Evolutionary conservation across 1,140 invertebrate species (phyloP).

Genomic region (Rhysida immarginata): DNA sequence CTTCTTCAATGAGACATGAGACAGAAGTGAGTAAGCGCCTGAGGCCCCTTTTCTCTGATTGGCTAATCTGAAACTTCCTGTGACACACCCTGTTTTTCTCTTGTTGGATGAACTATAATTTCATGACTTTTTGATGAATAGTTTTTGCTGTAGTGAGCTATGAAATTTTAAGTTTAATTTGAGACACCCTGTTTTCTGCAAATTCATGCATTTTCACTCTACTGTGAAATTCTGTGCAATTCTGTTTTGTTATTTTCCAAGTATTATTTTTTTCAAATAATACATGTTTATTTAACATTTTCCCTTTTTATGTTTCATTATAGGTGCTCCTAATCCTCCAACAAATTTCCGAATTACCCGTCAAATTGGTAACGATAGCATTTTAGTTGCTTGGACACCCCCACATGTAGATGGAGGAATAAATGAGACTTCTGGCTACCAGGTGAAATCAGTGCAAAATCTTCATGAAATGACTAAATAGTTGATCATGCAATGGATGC

Average conservation of each 20-base stretch:
- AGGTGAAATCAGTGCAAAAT: too few relatives aligned
- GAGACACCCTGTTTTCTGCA: too few relatives aligned
- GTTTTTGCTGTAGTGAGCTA: too few relatives aligned
- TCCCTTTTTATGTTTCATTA: not conserved
- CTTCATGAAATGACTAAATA: not conserved
- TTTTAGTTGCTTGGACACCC: slow-evolving; percentile 21
- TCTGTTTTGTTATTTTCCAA: not conserved
- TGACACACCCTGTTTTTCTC: too few relatives aligned
- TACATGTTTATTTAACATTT: too few relatives aligned
- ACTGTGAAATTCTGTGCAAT: not conserved
- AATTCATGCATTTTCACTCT: slow-evolving; percentile 11
- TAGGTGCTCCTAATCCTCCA: not conserved
- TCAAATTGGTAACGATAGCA: slow-evolving; percentile 20
- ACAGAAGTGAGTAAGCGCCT: too few relatives aligned
- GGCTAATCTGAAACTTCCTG: too few relatives aligned
- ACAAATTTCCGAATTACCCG: slow-evolving; percentile 20
- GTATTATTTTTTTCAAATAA: not conserved
- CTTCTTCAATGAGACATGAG: too few relatives aligned
- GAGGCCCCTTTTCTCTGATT: too few relatives aligned
- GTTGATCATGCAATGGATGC: not conserved
- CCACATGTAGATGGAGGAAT: slow-evolving; percentile 7
- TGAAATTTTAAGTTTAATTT: too few relatives aligned
- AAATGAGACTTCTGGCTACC: slow-evolving; percentile 17
- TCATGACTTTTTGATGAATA: too few relatives aligned
- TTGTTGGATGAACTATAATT: too few relatives aligned